A percentile compares a stretch with the other conserved stretches of the same genome.
These are phyloP conservation scores for Xylocopa sonorina DNA, from an alignment of 1,140 invertebrate genomes.

Conservation along the genomic window DNA sequence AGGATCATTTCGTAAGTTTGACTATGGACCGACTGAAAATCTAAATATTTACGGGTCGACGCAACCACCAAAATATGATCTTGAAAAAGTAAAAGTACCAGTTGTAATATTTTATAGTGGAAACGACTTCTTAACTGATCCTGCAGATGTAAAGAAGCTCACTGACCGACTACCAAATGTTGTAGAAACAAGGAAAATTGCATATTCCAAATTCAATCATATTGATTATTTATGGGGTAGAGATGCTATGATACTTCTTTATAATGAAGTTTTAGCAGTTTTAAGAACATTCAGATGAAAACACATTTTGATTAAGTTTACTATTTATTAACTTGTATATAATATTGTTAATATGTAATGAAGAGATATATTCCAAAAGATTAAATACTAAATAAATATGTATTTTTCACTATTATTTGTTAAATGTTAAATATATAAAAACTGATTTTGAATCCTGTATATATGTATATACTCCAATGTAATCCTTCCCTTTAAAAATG, in stretches of 20 bases:
- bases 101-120: constrained; percentile 87
- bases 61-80: constrained; percentile 81
- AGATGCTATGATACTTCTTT: constrained; percentile 76
- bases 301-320: neutral
- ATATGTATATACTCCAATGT: too few species aligned
- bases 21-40: constrained; percentile 82
- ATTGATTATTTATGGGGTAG: constrained; percentile 81
- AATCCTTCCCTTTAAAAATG: neutral
- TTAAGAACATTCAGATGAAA: constrained; percentile 49
- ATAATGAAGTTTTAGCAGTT: constrained; percentile 70
- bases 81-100: constrained; percentile 81
- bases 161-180: constrained; percentile 82
- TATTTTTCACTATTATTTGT: neutral
- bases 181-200: constrained; percentile 73
- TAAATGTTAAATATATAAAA: neutral
- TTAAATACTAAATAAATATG: neutral
- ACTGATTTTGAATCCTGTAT: too few species aligned
- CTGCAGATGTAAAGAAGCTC: constrained; percentile 83
- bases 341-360: neutral
- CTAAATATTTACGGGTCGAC: constrained; percentile 79
- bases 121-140: constrained; percentile 86
- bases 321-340: constrained; percentile 10
- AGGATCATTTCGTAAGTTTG: constrained; percentile 82
- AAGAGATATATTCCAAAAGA: neutral
- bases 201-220: constrained; percentile 80